Base-by-base conservation (phyloP, 1,140 invertebrate species). In the Gonatopus flavifemur region DNA sequence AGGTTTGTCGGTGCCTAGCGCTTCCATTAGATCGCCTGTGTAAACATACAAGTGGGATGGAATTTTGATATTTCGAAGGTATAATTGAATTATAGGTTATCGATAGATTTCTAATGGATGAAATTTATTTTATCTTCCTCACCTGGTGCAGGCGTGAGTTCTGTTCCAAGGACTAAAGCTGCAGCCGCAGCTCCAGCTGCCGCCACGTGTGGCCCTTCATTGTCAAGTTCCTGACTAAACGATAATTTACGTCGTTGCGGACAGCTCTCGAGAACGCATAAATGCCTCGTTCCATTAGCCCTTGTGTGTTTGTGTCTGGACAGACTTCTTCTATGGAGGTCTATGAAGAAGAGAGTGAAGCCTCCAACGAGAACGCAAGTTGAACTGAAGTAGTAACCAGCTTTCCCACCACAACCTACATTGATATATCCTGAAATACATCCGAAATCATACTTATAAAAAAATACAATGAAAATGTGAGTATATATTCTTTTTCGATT, bases 341-440 rank as follows among this genome's bases (percentile, higher is more conserved):
- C 88, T 42, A 91, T 89, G 55, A 90, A 84, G 72, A 91, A 91
- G 30, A 93, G 80, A 1, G 86, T 83, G 42, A 90, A 78, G 47
- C 87, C 87, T 10, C 89, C 89, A 30, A 89, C 80, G 20, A 91
- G 75, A 9, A 88, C 86, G 63, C 88, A 89, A 1, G 85, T 84
- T 3, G 88, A 88, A 66, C 88, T 89, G 71, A 91, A 88, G 72
- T 90, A 91, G 72, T 90, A 93, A 5, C 89, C 89, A 7, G 85
- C 83, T 62, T 89, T 86, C 49, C 85, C 83, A 15, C 88, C 87
- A 57, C 81, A 88, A 7, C 83, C 82, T 8, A 85, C 81, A 69
- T 90, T 91, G 59, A 91, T 88, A 67, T 90, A 90, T 13, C 88
- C 89, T 91, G 68, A 7, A 52, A 61, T 52, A 42, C 13, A 13